Percentiles rank a stretch among this genome's conserved stretches.
These are phyloP conservation scores for Mimachlamys varia DNA, from an alignment of 2,888 invertebrate species.

Conservation along the genomic window DNA sequence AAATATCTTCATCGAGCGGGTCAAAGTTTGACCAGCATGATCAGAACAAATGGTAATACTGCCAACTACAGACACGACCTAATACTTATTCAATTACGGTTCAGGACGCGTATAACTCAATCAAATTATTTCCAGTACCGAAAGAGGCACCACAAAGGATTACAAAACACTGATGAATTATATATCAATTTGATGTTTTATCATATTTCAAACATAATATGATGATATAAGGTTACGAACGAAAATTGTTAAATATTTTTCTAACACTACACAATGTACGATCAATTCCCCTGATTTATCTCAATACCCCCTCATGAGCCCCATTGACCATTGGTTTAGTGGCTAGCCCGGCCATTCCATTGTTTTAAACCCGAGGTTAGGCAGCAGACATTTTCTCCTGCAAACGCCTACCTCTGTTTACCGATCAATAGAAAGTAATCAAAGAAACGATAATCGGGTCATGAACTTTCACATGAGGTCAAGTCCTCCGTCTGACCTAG, in stretches of 20 bases:
- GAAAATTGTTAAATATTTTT: no score
- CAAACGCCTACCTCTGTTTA: background rate
- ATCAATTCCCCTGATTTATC: background rate
- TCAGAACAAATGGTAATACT: background rate
- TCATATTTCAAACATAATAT: background rate
- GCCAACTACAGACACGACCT: background rate
- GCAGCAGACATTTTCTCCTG: background rate
- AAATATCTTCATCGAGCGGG: background rate
- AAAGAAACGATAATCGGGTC: background rate
- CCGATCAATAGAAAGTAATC: conserved; percentile 23
- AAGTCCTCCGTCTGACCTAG: background rate
- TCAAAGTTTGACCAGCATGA: conserved; percentile 17
- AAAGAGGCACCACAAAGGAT: background rate
- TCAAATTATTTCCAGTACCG: background rate
- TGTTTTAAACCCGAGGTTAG: background rate
- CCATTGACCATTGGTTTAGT: background rate
- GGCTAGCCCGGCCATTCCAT: background rate
- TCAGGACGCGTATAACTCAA: background rate
- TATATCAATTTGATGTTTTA: background rate
- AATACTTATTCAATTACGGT: background rate
- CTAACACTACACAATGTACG: no score
- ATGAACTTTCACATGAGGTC: background rate
- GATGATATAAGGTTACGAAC: no score
- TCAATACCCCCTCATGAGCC: background rate
- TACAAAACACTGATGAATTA: background rate